These are phyloP conservation scores for Brachynemurus nebulosus DNA, from an alignment of 2,888 invertebrate genomes.

Conservation along the genomic window DNA sequence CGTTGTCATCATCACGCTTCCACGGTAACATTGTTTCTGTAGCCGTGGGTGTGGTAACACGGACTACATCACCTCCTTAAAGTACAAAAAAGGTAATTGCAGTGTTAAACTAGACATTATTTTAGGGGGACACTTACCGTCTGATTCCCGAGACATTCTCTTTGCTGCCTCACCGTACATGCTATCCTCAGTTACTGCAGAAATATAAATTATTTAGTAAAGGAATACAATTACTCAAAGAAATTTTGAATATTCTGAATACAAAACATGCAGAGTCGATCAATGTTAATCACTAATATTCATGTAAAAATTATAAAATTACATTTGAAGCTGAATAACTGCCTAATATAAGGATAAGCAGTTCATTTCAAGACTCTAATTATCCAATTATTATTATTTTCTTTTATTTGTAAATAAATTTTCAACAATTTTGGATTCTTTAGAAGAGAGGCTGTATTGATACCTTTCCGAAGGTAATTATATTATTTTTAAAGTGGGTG, in stretches of 20 bases:
- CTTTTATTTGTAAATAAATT: too few species aligned
- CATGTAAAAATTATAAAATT: background rate
- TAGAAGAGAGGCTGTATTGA: too few species aligned
- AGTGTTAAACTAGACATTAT: background rate
- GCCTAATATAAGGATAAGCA: too few species aligned
- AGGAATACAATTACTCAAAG: background rate
- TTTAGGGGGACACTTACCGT: conserved; percentile 29
- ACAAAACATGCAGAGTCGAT: background rate
- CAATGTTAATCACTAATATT: background rate
- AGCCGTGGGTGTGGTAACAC: conserved; percentile 75
- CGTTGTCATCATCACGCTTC: conserved; percentile 72
- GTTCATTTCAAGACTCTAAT: too few species aligned
- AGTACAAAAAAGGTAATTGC: background rate
- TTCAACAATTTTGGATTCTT: too few species aligned
- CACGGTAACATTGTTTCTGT: conserved; percentile 85
- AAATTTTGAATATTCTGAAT: background rate
- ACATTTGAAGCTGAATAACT: too few species aligned
- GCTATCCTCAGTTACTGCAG: conserved; percentile 35
- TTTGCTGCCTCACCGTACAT: conserved; percentile 32
- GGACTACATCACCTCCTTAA: conserved; percentile 47
- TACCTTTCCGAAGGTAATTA: too few species aligned
- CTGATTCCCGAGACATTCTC: conserved; percentile 33
- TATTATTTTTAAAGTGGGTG: too few species aligned
- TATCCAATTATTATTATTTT: too few species aligned
- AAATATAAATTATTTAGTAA: background rate